phyloP scores from a whole-genome alignment of 1,140 invertebrate genomes.

The Sinella curviseta region DNA sequence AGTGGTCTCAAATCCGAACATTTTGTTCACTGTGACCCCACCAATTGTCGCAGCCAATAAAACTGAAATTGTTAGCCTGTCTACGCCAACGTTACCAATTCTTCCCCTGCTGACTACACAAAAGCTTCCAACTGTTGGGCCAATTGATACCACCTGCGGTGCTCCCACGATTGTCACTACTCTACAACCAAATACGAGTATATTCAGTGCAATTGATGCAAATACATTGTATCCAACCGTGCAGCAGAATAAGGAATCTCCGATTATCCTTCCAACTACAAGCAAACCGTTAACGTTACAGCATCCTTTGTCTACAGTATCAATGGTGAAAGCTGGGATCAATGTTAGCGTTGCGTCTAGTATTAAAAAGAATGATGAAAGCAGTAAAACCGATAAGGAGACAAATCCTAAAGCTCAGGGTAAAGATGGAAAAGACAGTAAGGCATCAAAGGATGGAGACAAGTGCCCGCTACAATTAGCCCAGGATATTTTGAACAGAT shows the following conservation, averaged over 20 bases:
- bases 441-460: slow-evolving; percentile 26
- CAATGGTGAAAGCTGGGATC: background rate
- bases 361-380: background rate
- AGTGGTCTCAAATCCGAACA: background rate
- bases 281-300: too few relatives aligned
- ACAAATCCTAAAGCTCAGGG: background rate
- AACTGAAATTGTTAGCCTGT: background rate
- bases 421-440: background rate
- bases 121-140: background rate
- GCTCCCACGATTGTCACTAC: slow-evolving; percentile 11
- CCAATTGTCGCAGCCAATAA: background rate
- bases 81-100: background rate
- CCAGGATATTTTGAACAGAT: slow-evolving; percentile 47
- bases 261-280: background rate
- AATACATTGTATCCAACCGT: background rate
- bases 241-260: background rate
- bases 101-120: slow-evolving; percentile 11
- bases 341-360: background rate
- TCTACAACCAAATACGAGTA: background rate
- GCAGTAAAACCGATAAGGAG: background rate
- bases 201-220: background rate
- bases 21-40: slow-evolving; percentile 7
- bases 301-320: background rate
- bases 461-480: slow-evolving; percentile 49
- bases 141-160: background rate